Base-by-base conservation (phyloP, 2,797 vertebrate species). In the Onychomys leucogaster region DNA sequence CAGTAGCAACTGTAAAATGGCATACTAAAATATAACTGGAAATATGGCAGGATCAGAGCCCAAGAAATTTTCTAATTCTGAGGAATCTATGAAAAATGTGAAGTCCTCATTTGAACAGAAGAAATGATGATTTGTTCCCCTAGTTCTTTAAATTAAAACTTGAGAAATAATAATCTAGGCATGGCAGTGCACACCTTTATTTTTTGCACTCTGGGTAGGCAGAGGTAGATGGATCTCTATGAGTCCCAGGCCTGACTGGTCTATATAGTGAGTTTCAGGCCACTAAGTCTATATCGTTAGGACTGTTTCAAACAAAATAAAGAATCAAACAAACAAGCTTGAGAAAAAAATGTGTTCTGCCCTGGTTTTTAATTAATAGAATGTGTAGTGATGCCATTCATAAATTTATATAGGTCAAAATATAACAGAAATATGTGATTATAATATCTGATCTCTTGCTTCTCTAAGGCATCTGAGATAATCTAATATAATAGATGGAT, bases 51-150 rank as follows among this genome's bases (percentile, higher is more conserved):
- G 57, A 19, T 82, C 12, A 87, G 82, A 95, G 32, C 59, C 83
- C 65, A 94, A 55, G 43, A 91, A n/a, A 88, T 81, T 49, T 77
- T 88, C 17, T 37, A 84, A 3, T 88, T 92, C 90, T 91, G 19
- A 77, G 63, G 83, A 77, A 13, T 93, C 34, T 16, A 13, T 71
- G 29, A 21, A 37, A 41, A 34, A 41, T 69, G 69, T 13, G 41
- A 49, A 88, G 37, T 9, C 29, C 27, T 86, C 32, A n/a, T 84
- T 84, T 32, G 52, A 94, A 8, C 4, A 52, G 46, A 85, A 85
- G 52, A 89, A 89, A 84, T 46, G 41, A 46, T 90, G 11, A 32
- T 87, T 23, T 80, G 89, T 5, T 91, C 57, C 46, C 76, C 17
- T 34, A 81, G 34, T 69, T 77, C 73, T 27, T 81, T 78, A 84